Evolutionary conservation across 2,888 invertebrate genomes (phyloP).

Genomic region (Lampropteryx suffumata): DNA sequence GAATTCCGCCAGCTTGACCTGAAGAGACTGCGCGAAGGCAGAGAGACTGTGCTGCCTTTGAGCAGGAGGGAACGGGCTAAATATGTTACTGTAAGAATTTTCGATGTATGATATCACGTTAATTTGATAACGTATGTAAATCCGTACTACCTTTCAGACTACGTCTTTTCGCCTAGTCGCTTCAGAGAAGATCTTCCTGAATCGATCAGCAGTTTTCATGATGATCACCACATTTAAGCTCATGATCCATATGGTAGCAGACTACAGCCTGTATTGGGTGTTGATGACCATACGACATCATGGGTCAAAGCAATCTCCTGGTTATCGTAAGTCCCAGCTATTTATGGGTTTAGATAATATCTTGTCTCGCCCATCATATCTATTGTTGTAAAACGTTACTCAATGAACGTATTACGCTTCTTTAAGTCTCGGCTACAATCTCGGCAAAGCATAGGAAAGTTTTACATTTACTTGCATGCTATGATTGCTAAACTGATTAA

Average conservation of each 20-base stretch:
- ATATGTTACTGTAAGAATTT: conserved; percentile 82
- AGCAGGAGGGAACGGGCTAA: conserved; percentile 84
- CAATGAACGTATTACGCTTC: too few relatives aligned
- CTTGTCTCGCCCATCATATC: too few relatives aligned
- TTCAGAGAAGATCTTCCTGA: conserved; percentile 82
- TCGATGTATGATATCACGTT: too few relatives aligned
- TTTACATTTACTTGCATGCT: too few relatives aligned
- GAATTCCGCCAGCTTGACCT: conserved; percentile 86
- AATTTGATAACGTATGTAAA: too few relatives aligned
- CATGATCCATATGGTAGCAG: conserved; percentile 87
- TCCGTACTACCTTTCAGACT: conserved; percentile 62
- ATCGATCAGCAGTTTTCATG: conserved; percentile 83
- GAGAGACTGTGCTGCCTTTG: conserved; percentile 86
- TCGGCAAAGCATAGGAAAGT: too few relatives aligned
- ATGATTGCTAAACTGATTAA: too few relatives aligned
- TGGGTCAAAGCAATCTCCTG: conserved; percentile 52
- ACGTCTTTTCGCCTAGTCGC: conserved; percentile 83
- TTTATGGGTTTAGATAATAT: too few relatives aligned
- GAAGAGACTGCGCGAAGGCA: conserved; percentile 80
- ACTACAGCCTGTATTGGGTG: conserved; percentile 92
- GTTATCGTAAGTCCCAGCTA: conserved; percentile 47
- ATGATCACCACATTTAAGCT: conserved; percentile 87
- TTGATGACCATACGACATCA: conserved; percentile 74
- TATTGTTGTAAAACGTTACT: too few relatives aligned
- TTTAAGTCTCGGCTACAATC: too few relatives aligned